These are phyloP conservation scores for Callimorpha dominula DNA, from an alignment of 2,888 invertebrate genomes.

Conservation along the genomic window DNA sequence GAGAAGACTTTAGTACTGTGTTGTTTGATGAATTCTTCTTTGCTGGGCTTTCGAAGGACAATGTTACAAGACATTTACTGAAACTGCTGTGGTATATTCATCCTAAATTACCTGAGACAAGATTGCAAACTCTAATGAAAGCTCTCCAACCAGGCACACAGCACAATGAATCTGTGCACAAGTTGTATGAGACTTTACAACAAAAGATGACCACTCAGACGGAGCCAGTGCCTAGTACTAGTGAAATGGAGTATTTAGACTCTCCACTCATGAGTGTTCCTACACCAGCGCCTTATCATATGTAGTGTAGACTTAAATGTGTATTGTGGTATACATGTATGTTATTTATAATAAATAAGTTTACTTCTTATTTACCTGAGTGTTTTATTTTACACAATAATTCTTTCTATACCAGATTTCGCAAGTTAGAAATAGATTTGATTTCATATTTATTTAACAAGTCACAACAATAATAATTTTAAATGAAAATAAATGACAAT, in stretches of 20 bases:
- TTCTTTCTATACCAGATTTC: neutral
- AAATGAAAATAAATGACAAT: no score
- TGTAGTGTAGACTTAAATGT: constrained; percentile 47
- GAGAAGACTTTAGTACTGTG: constrained; percentile 97
- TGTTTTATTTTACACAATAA: neutral
- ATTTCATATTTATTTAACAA: neutral
- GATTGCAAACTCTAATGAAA: constrained; percentile 93
- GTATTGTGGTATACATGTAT: constrained; percentile 7
- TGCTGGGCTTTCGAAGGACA: constrained; percentile 95
- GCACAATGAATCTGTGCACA: constrained; percentile 95
- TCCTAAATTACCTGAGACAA: constrained; percentile 92
- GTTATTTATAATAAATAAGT: constrained; percentile 27
- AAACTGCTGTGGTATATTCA: constrained; percentile 97
- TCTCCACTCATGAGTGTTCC: constrained; percentile 95
- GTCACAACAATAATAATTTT: no score
- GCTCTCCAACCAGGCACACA: constrained; percentile 91
- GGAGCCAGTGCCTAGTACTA: constrained; percentile 88
- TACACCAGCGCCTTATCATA: constrained; percentile 91
- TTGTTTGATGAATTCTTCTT: constrained; percentile 98
- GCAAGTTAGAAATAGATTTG: no score
- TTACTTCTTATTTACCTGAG: neutral
- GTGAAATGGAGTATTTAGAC: constrained; percentile 91
- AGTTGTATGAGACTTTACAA: constrained; percentile 91
- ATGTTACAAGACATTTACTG: constrained; percentile 96
- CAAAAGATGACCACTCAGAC: constrained; percentile 92